phyloP scores from a whole-genome alignment of 2,113 vertebrate species.

The Lagenorhynchus albirostris region DNA sequence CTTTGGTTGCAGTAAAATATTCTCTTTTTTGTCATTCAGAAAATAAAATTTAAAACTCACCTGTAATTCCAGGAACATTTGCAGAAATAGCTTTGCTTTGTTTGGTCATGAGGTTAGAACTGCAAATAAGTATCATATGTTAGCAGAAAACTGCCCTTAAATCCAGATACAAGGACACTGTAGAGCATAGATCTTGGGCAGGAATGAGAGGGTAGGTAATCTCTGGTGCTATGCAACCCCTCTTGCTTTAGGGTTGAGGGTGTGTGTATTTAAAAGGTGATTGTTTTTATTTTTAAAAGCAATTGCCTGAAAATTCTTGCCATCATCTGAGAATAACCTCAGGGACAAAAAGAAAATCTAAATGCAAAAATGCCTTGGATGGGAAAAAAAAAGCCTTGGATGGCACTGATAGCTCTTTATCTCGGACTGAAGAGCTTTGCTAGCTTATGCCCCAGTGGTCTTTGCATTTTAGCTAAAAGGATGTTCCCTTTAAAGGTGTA shows the following conservation, averaged over 20 bases:
- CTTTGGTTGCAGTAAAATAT: not conserved
- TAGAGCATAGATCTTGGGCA: not conserved
- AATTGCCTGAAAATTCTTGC: not conserved
- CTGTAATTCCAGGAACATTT: not conserved
- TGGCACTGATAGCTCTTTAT: not conserved
- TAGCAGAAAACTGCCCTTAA: not conserved
- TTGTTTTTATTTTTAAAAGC: not conserved
- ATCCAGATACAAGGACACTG: not conserved
- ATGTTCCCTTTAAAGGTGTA: constrained; percentile 6
- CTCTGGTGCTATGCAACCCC: not conserved
- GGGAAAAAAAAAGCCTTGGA: not conserved
- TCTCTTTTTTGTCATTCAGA: constrained; percentile 18
- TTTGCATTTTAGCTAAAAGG: not conserved
- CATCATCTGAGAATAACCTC: constrained; percentile 5
- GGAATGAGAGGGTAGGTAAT: not conserved
- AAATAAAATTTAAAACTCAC: constrained; percentile 27
- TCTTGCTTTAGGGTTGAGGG: not conserved
- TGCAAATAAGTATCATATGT: not conserved
- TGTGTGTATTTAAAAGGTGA: not conserved
- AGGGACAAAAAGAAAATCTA: not conserved
- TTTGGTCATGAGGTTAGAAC: not conserved
- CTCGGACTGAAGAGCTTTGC: not conserved
- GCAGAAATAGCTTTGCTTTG: constrained; percentile 17
- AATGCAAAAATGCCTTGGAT: constrained; percentile 9
- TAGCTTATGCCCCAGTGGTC: not conserved